phyloP scores from a whole-genome alignment of 64 coral and sea anemone genomes.

The Exaiptasia diaphana region DNA sequence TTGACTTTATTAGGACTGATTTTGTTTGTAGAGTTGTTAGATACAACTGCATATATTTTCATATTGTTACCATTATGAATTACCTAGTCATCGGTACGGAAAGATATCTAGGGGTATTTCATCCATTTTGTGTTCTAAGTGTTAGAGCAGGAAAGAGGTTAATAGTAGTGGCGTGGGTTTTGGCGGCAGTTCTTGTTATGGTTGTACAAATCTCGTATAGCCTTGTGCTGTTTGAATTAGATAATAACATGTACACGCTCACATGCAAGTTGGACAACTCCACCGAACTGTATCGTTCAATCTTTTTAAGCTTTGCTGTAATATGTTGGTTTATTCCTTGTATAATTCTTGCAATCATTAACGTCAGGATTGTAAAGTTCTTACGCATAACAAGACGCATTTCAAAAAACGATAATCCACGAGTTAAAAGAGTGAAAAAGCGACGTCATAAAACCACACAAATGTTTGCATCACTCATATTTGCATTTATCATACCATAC shows the following conservation, averaged over 20 bases:
- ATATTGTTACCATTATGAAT: background rate
- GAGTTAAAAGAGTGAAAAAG: background rate
- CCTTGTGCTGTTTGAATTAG: background rate
- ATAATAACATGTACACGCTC: background rate
- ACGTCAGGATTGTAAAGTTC: background rate
- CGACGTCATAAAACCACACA: background rate
- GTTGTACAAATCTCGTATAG: background rate
- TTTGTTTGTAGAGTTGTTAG: background rate
- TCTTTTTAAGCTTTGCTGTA: background rate
- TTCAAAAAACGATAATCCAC: background rate
- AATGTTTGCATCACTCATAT: background rate
- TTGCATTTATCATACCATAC: background rate
- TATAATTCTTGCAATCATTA: background rate
- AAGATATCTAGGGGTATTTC: background rate
- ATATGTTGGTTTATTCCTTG: background rate
- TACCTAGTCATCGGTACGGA: background rate
- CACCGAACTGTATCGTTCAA: background rate
- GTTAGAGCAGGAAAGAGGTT: background rate
- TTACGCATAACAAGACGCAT: background rate
- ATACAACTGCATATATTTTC: background rate
- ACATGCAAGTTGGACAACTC: background rate
- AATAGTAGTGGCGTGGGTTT: background rate
- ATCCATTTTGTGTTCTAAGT: background rate
- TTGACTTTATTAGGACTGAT: background rate
- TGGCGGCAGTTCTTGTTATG: background rate